phyloP scores from a whole-genome alignment of 2,113 vertebrate species.

The Cynopterus brachyotis region DNA sequence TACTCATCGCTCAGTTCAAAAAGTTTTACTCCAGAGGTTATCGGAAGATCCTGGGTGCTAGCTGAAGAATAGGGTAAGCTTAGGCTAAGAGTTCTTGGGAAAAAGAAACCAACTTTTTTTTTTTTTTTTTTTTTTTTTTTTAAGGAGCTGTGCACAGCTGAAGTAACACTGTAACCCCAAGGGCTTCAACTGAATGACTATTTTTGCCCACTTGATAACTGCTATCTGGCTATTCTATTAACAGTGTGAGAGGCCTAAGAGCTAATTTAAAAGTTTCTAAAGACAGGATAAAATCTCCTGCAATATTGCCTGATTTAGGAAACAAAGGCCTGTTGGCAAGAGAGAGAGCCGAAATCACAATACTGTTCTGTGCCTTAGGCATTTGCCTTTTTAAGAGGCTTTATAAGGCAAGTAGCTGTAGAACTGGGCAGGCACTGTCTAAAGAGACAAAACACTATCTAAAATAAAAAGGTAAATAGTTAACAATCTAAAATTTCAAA shows the following conservation, averaged over 20 bases:
- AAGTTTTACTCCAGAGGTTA: neutral
- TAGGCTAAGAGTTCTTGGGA: neutral
- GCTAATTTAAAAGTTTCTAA: neutral
- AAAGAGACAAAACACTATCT: neutral
- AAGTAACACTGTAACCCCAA: neutral
- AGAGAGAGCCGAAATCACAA: neutral
- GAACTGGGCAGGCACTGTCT: neutral
- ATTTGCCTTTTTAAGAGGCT: neutral
- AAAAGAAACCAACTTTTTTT: neutral
- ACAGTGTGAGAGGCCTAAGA: neutral
- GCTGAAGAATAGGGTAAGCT: neutral
- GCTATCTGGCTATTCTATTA: neutral
- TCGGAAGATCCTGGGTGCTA: neutral
- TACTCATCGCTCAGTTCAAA: neutral
- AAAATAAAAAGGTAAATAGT: neutral
- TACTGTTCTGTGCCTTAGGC: neutral
- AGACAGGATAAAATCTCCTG: neutral
- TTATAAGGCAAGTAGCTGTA: neutral
- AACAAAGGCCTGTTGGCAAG: neutral
- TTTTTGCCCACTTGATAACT: neutral
- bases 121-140: neutral
- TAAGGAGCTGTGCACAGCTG: neutral
- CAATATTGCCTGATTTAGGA: neutral
- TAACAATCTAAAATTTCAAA: neutral
- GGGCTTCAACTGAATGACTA: neutral